These are phyloP conservation scores for Artemia franciscana DNA, from an alignment of 1,140 invertebrate genomes.

Conservation along the genomic window DNA sequence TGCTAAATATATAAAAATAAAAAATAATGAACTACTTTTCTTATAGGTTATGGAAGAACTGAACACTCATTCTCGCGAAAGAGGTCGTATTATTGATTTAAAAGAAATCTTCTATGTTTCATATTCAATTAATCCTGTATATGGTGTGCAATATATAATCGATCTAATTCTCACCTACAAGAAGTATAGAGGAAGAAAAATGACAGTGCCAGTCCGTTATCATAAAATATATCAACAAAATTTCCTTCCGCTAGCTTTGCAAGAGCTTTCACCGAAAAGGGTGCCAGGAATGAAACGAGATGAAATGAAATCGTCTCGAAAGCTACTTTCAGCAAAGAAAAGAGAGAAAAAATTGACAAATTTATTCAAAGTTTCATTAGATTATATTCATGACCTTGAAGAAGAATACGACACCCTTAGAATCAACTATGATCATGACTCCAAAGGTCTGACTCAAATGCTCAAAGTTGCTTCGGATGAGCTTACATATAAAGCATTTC, in stretches of 20 bases:
- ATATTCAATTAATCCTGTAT: conserved; percentile 49
- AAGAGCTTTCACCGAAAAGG: not conserved
- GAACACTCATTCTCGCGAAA: conserved; percentile 68
- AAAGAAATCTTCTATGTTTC: conserved; percentile 87
- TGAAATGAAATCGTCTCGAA: not conserved
- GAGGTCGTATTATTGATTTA: conserved; percentile 82
- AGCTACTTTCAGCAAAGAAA: not conserved
- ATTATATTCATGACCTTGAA: not conserved
- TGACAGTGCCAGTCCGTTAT: conserved; percentile 72
- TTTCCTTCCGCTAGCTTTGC: conserved; percentile 30
- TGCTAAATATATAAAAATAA: too few species aligned
- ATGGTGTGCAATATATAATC: conserved; percentile 73
- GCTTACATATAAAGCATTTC: not conserved
- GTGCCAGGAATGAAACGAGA: not conserved
- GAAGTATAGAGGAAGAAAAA: conserved; percentile 75
- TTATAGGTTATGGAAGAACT: conserved; percentile 69
- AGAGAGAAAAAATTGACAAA: not conserved
- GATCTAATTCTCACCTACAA: conserved; percentile 79
- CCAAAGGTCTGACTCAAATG: not conserved
- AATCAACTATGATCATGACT: not conserved
- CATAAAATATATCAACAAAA: conserved; percentile 84
- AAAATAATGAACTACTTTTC: too few species aligned
- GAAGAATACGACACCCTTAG: not conserved
- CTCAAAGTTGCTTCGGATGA: not conserved
- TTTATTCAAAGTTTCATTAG: not conserved